phyloP scores from a whole-genome alignment of 2,113 vertebrate genomes.

The Chaetura pelagica region DNA sequence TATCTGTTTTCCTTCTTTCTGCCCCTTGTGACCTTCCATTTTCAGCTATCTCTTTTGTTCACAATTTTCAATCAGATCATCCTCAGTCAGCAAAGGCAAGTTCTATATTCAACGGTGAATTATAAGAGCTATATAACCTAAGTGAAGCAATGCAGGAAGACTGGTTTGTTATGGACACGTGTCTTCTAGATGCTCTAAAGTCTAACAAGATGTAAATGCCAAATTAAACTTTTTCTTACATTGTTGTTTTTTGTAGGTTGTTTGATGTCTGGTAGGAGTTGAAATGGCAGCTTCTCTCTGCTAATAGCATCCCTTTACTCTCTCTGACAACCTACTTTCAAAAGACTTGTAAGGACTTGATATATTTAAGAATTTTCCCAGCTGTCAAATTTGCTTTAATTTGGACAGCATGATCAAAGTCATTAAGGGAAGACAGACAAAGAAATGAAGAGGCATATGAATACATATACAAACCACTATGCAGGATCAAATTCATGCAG shows the following conservation, averaged over 20 bases:
- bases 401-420: slow-evolving; percentile 60
- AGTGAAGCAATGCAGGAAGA: not conserved
- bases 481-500: not conserved
- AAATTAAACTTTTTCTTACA: slow-evolving; percentile 34
- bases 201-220: slow-evolving; percentile 37
- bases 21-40: not conserved
- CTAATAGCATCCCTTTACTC: slow-evolving; percentile 50
- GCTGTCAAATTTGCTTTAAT: slow-evolving; percentile 51
- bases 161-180: not conserved
- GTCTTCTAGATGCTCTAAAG: slow-evolving; percentile 10
- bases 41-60: not conserved
- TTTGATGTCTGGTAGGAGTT: slow-evolving; percentile 59
- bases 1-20: not conserved
- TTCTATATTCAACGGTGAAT: not conserved
- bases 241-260: slow-evolving; percentile 47
- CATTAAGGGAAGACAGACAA: slow-evolving; percentile 16
- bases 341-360: slow-evolving; percentile 14
- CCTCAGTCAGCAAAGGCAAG: not conserved
- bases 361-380: slow-evolving; percentile 45
- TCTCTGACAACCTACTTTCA: slow-evolving; percentile 43
- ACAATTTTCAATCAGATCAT: not conserved
- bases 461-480: not conserved
- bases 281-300: slow-evolving; percentile 27
- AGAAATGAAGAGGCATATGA: not conserved
- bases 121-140: not conserved